A percentile compares a stretch with the other conserved stretches of the same genome.
phyloP scores from a whole-genome alignment of 1,140 invertebrate genomes.

The Lerema accius region DNA sequence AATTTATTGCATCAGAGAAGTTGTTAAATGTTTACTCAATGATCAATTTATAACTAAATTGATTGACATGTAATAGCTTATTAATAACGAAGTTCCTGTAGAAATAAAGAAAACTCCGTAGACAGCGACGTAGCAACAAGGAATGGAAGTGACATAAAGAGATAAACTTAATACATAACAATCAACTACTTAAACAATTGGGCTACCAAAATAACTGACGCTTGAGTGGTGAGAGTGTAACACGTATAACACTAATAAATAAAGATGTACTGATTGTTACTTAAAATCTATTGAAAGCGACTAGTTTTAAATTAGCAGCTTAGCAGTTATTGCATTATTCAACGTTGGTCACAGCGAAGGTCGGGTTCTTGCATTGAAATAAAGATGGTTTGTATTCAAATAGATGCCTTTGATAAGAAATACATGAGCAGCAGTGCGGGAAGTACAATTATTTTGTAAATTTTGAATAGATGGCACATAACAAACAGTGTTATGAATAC shows the following conservation, averaged over 20 bases:
- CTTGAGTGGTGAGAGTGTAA: background rate
- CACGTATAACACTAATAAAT: background rate
- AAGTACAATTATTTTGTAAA: conserved; percentile 6
- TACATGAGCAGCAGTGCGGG: conserved; percentile 18
- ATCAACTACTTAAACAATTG: too few relatives aligned
- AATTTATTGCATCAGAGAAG: too few relatives aligned
- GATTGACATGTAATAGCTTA: too few relatives aligned
- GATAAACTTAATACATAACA: too few relatives aligned
- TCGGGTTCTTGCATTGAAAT: conserved; percentile 25
- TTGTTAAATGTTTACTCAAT: too few relatives aligned
- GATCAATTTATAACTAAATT: too few relatives aligned
- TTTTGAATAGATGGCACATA: background rate
- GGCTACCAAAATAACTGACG: background rate
- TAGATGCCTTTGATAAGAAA: conserved; percentile 22
- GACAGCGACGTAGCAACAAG: too few relatives aligned
- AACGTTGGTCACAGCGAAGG: conserved; percentile 36
- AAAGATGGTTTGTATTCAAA: conserved; percentile 41
- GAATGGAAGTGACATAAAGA: too few relatives aligned
- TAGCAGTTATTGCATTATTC: conserved; percentile 40
- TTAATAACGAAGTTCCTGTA: too few relatives aligned
- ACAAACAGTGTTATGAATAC: background rate
- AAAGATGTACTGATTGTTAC: background rate
- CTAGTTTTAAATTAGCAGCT: conserved; percentile 15
- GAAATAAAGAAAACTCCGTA: too few relatives aligned
- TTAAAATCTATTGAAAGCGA: conserved; percentile 14